A percentile compares a stretch with the other conserved stretches of the same genome.
phyloP scores from a whole-genome alignment of 2,888 invertebrate genomes.

The Melanostoma mellinum region DNA sequence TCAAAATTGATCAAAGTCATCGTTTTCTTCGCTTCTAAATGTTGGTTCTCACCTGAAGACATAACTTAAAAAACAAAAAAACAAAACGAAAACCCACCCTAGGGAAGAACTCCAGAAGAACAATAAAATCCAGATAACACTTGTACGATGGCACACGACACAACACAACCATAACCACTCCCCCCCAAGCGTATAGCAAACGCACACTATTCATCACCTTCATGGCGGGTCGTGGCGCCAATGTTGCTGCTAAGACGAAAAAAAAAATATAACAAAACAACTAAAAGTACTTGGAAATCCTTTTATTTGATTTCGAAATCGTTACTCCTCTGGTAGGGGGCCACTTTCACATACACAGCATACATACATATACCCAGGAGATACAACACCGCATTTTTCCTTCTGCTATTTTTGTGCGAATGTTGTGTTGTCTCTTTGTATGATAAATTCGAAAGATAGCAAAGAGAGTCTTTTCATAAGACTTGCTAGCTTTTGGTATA shows the following conservation, averaged over 20 bases:
- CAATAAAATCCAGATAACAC: conserved; percentile 10
- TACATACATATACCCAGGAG: not conserved
- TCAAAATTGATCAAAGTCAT: conserved; percentile 22
- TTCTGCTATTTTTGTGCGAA: not conserved
- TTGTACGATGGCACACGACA: not conserved
- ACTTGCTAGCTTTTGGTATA: not conserved
- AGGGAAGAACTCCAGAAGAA: not conserved
- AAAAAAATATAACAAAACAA: conserved; percentile 3
- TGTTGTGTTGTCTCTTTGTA: not conserved
- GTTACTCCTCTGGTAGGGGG: not conserved
- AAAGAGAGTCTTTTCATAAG: not conserved
- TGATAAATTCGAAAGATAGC: conserved; percentile 13
- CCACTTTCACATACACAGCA: not conserved
- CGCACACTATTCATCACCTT: conserved; percentile 21
- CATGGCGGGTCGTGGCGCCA: conserved; percentile 20
- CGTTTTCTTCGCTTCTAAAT: conserved; percentile 12
- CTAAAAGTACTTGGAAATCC: not conserved
- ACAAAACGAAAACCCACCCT: too few relatives aligned
- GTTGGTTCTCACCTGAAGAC: conserved; percentile 24
- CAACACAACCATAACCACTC: conserved; percentile 1
- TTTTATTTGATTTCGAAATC: conserved; percentile 9
- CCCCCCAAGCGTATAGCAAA: not conserved
- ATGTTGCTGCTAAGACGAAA: not conserved
- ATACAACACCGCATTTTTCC: not conserved
- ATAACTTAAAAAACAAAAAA: not conserved